Base-by-base conservation (phyloP, 2,888 invertebrate genomes). In the Baccha elongata region DNA sequence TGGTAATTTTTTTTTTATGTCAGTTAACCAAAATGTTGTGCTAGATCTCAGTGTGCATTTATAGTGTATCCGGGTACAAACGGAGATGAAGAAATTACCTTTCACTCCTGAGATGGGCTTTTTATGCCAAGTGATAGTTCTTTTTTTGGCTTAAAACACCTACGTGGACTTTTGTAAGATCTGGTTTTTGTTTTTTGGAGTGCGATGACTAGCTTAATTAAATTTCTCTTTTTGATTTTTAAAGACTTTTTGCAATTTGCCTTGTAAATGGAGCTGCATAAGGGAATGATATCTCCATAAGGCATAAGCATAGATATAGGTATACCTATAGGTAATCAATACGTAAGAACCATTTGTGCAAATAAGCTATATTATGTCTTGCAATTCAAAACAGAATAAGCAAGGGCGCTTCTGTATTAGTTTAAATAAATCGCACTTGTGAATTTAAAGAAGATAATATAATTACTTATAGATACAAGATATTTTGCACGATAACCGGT, bases 81-180 rank as follows among this genome's bases (percentile, higher is more conserved):
- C 3, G 29, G 15, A 58, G 50, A 67, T 21, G 6, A 32, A 32
- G 26, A 48, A 74, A 67, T 74, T 52, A 19, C 73, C 53, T 73
- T 75, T 75, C 67, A 58, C 65, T 67, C 50, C 42, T n/a, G 5
- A 10, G 44, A 50, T 13, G 2, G 40, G 13, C 23, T 64, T 72
- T 50, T 50, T 8, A 26, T 26, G 60, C 40, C 44, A 35, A 69
- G 13, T 23, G 37, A 55, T 69, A 26, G 44, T 13, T 29, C 5
- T 29, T 44, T 60, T 40, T 48, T 48, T 55, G 64, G 48, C 37
- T 48, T 64, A 29, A 29, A 37, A 69, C 46, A 69, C 71, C 76
- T 71, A 71, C 69, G 62, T 32, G 37, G 48, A 64, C 55, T 71
- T 76, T 76, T 32, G 2, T 48, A n/a, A 7, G 32, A 23, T 52